These are phyloP conservation scores for Eumeta japonica DNA, from an alignment of 1,140 invertebrate genomes.

Conservation along the genomic window DNA sequence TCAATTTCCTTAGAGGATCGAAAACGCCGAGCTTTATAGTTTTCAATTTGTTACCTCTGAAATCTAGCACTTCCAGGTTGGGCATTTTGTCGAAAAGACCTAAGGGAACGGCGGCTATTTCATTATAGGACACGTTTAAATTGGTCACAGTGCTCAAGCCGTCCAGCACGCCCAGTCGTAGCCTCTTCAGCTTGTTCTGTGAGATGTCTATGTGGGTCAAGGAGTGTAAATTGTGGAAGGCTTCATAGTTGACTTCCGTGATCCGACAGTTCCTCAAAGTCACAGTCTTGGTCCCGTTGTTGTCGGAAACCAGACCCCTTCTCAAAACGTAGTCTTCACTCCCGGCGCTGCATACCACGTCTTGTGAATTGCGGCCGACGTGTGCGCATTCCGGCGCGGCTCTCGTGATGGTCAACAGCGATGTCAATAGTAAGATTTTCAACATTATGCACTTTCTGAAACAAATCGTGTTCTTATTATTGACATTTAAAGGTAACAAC, in stretches of 20 bases:
- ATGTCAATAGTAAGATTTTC: too few relatives aligned
- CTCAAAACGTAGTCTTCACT: slow-evolving; percentile 15
- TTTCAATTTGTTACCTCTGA: slow-evolving; percentile 27
- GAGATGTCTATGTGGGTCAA: slow-evolving; percentile 31
- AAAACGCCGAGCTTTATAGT: slow-evolving; percentile 26
- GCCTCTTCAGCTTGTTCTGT: slow-evolving; percentile 23
- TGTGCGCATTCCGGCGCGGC: too few relatives aligned
- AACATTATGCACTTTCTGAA: too few relatives aligned
- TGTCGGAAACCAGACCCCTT: slow-evolving; percentile 28
- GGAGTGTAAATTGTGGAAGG: slow-evolving; percentile 25
- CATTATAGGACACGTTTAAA: slow-evolving; percentile 34
- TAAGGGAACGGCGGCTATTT: slow-evolving; percentile 20
- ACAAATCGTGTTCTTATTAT: too few relatives aligned
- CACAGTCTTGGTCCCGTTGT: slow-evolving; percentile 20
- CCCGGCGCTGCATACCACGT: slow-evolving; percentile 13
- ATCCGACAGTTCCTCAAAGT: slow-evolving; percentile 26
- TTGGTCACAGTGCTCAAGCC: slow-evolving; percentile 17
- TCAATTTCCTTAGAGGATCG: slow-evolving; percentile 27
- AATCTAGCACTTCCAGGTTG: slow-evolving; percentile 25
- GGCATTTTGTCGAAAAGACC: slow-evolving; percentile 29
- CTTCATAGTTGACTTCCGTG: slow-evolving; percentile 21
- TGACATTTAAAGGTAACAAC: too few relatives aligned
- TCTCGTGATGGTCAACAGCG: too few relatives aligned
- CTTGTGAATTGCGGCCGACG: slow-evolving; percentile 2
- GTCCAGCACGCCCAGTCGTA: slow-evolving; percentile 29